Conservation (phyloP, 2,888 invertebrate genomes). For the Pachliopta kotzebuea region DNA sequence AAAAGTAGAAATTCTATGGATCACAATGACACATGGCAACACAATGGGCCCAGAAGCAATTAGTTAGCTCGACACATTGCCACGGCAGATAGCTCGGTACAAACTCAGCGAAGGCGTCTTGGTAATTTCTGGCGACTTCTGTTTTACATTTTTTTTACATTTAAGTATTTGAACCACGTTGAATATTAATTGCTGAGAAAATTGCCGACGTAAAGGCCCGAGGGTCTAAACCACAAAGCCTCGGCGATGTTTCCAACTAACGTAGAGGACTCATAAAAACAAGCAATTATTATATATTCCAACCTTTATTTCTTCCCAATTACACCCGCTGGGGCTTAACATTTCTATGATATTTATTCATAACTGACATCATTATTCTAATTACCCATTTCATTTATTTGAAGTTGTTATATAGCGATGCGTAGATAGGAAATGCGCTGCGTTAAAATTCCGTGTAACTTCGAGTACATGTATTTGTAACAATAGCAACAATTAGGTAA, state of each 20-base stretch:
- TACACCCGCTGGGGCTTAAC: conserved; percentile 45
- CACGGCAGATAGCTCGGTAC: conserved; percentile 48
- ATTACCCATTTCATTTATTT: conserved; percentile 39
- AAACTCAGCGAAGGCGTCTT: conserved; percentile 53
- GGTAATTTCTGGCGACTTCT: conserved; percentile 60
- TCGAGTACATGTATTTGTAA: conserved; percentile 52
- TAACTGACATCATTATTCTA: conserved; percentile 42
- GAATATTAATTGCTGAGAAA: conserved; percentile 75
- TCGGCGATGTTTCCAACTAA: conserved; percentile 47
- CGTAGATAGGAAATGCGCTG: conserved; percentile 26
- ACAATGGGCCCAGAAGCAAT: conserved; percentile 48
- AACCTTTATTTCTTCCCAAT: conserved; percentile 59
- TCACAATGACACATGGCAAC: conserved; percentile 57
- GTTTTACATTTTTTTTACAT: conserved; percentile 63
- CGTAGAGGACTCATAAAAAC: conserved; percentile 58
- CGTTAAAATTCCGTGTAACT: conserved; percentile 39
- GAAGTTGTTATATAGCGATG: conserved; percentile 28
- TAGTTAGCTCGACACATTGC: conserved; percentile 53
- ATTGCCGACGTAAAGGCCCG: conserved; percentile 57
- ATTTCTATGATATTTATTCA: conserved; percentile 54
- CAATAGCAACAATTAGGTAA: conserved; percentile 75
- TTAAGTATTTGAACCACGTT: conserved; percentile 67
- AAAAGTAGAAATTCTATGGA: conserved; percentile 2
- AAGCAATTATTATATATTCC: conserved; percentile 61
- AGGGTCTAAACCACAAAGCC: conserved; percentile 68